Evolutionary conservation across 2,113 vertebrate genomes (phyloP), one percentile per base, ranked within the genome.

Genomic region (Sinocyclocheilus rhinocerous): DNA sequence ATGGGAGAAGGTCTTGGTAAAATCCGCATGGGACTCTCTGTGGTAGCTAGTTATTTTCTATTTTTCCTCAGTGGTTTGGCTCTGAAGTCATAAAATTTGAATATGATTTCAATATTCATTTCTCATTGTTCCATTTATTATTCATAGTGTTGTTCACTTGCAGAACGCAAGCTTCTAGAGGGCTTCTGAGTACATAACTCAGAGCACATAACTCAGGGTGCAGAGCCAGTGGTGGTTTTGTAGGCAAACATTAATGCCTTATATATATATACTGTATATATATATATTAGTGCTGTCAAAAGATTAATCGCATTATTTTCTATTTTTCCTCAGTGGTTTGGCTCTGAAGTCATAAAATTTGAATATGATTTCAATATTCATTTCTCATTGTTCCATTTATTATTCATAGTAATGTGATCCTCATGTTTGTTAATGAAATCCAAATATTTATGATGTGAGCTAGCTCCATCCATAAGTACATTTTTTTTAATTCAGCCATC

Each of bases 371-470:
- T 81, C 57, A 83, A 70, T 75, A 86, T 83, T 84, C 80, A 86
- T 87, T 88, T 24, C 52, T 83, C 86, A 84, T 57, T 82, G 81
- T 86, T 59, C 26, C 48, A 67, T 89, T 86, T 89, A 86, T 89
- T 88, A 85, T 88, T 81, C 80, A 72, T 69, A 75, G 45, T 87
- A 85, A 83, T 81, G 73, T 59, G 69, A 73, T 79, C 73, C 69
- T 83, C 72, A 81, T 88, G 87, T 85, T 88, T 85, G 83, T 67
- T 87, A 88, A 90, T 87, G 86, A 88, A 86, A 85, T 65, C 87
- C 88, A 86, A 88, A 89, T 90, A 86, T 89, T 88, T 90, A 90
- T 89, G 85, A 81, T 76, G 55, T 80, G 83, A 59, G 63, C 36
- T 6, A 81, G 52, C 69, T 81, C 67, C 73, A 80, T 80, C 83